These are phyloP conservation scores for Micrasema longulum DNA, from an alignment of 1,140 invertebrate species.

Conservation along the genomic window DNA sequence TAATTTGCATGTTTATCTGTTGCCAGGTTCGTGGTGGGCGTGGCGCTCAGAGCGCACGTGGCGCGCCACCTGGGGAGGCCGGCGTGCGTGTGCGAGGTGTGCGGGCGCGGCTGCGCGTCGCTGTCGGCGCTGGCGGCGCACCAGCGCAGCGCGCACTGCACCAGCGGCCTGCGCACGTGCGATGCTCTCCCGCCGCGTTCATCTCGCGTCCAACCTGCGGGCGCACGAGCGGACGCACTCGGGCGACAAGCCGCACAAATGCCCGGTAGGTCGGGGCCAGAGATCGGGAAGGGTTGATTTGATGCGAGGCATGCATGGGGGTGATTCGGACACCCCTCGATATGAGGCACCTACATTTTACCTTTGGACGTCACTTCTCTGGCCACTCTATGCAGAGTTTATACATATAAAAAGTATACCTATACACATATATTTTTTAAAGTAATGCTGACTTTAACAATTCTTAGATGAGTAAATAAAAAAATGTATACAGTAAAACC, in stretches of 20 bases:
- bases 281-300: no score
- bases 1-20: not conserved
- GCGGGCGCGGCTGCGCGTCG: slow-evolving; percentile 15
- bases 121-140: not conserved
- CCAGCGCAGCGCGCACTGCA: not conserved
- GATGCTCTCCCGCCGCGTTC: not conserved
- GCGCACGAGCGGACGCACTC: slow-evolving; percentile 26
- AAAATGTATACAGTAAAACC: no score
- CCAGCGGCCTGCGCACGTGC: not conserved
- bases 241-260: slow-evolving; percentile 9
- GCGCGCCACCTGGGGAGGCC: not conserved
- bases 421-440: no score
- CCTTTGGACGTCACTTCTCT: no score
- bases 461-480: no score
- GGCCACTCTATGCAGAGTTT: no score
- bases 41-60: slow-evolving; percentile 15
- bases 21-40: slow-evolving; percentile 29
- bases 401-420: no score
- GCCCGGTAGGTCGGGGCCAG: not conserved
- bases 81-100: slow-evolving; percentile 23
- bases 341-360: no score
- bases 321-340: no score
- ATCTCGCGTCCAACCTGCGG: slow-evolving; percentile 15
- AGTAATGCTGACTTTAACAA: no score
- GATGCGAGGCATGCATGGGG: no score